These are phyloP conservation scores for Gallinago nigripennis DNA, from an alignment of 2,797 vertebrate genomes.

Conservation along the genomic window DNA sequence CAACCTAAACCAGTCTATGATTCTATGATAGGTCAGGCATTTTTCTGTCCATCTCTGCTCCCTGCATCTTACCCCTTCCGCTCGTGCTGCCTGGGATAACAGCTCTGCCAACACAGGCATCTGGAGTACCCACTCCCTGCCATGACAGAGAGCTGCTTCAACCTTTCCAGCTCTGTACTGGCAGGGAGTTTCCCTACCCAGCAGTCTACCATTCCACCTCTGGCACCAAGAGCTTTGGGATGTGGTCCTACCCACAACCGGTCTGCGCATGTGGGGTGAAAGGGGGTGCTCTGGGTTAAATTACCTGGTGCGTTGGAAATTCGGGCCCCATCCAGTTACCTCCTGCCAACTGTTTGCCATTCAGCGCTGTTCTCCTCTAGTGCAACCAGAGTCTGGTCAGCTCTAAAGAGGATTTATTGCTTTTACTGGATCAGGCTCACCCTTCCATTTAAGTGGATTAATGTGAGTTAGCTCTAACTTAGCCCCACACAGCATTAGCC, in stretches of 20 bases:
- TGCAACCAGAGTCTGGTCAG: background rate
- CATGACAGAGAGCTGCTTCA: background rate
- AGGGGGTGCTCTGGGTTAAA: constrained; percentile 5
- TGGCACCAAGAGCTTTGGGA: background rate
- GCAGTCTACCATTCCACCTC: background rate
- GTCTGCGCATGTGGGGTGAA: background rate
- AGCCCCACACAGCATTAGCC: constrained; percentile 32
- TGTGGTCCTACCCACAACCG: background rate
- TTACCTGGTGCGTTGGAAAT: background rate
- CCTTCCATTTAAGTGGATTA: constrained; percentile 62
- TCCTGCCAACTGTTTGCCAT: constrained; percentile 46
- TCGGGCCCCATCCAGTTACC: background rate
- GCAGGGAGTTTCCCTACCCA: background rate
- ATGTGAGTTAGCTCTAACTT: constrained; percentile 40
- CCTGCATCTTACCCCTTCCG: background rate
- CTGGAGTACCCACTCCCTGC: background rate
- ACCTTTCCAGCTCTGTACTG: background rate
- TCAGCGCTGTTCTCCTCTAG: background rate
- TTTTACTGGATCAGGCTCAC: constrained; percentile 61
- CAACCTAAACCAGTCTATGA: too few relatives aligned
- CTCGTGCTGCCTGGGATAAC: background rate
- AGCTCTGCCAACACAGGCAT: background rate
- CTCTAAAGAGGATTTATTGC: constrained; percentile 56
- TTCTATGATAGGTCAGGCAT: background rate
- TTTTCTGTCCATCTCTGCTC: background rate